Base-by-base conservation (phyloP, 2,888 invertebrate genomes). In the Nephrotoma guestfalica region DNA sequence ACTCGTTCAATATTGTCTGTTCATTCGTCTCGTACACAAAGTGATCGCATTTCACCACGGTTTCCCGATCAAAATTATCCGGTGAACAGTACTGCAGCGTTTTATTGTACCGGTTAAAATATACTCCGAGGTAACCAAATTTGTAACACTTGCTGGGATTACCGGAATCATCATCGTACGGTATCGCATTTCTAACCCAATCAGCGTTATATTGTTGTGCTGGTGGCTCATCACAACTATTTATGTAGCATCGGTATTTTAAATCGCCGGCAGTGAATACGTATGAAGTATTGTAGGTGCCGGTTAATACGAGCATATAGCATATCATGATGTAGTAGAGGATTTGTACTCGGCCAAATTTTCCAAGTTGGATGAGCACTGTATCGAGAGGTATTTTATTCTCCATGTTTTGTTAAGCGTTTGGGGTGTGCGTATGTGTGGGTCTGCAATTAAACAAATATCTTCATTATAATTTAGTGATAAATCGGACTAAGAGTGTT, bases 231-330 rank as follows among this genome's bases (percentile, higher is more conserved):
- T 84, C 84, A 41, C 84, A 84, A 15, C 15, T 42, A 6, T 84
- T 41, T 41, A 84, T 84, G 41, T 84, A 5, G 15, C 84, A 84
- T 7, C 84, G 84, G 15, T 84, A 84, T 41, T 84, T 84, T 84
- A 84, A 84, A 84, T 84, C 84, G 6, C 84, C 13, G 2, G 84
- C 42, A 0, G 41, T 41, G 42, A 84, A 84, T 6, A 42, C 84
- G 42, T 84, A 84, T 90, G 93, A 6, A 6, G 9, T 30, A 30
- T 71, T 71, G 3, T 71, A 71, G 30, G 71, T 71, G 2, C 71
- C 71, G 30, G 7, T 4, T 71, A 71, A 4, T 9, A 71, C 9
- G 30, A 71, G 71, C 3, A 71, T 4, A 71, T 71, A 71, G 30
- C 30, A 71, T 4, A 71, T 71, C 71, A 71, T 71, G 9, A 9